Conservation (phyloP, 92 coral and sea anemone species). For the Actinostola sp. region DNA sequence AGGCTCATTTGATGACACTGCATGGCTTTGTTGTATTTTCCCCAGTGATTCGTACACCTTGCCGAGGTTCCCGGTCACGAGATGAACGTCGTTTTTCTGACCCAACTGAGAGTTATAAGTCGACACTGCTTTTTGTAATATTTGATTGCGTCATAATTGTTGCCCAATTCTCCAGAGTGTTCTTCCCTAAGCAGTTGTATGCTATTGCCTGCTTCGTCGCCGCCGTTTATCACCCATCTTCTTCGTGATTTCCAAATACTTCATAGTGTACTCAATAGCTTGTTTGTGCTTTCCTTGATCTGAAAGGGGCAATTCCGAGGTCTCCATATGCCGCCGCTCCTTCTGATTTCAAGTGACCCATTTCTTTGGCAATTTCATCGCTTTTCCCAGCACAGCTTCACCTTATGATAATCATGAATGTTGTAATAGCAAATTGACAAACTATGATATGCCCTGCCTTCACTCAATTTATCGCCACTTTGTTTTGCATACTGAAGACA, state of each 20-base stretch:
- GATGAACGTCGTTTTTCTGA: no score
- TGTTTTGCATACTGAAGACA: not conserved
- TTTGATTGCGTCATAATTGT: not conserved
- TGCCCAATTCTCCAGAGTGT: not conserved
- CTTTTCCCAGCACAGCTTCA: not conserved
- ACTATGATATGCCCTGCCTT: not conserved
- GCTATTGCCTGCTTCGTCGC: not conserved
- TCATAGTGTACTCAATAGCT: not conserved
- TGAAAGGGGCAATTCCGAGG: not conserved
- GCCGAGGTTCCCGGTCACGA: not conserved
- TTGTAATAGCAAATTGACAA: not conserved
- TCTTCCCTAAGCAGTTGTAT: not conserved
- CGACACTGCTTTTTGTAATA: not conserved
- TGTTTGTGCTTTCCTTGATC: not conserved
- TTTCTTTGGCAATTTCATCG: not conserved
- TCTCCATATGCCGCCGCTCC: not conserved
- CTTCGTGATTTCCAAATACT: not conserved
- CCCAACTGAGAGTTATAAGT: not conserved
- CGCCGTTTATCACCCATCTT: not conserved
- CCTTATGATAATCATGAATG: not conserved
- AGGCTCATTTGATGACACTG: not conserved
- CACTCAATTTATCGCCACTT: not conserved
- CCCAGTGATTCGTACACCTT: not conserved
- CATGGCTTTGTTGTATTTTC: constrained; percentile 2
- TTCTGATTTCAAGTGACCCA: not conserved